A percentile compares a stretch with the other conserved stretches of the same genome.
Evolutionary conservation across 2,888 invertebrate genomes (phyloP).

Genomic region (Scaptomyza tumidula): DNA sequence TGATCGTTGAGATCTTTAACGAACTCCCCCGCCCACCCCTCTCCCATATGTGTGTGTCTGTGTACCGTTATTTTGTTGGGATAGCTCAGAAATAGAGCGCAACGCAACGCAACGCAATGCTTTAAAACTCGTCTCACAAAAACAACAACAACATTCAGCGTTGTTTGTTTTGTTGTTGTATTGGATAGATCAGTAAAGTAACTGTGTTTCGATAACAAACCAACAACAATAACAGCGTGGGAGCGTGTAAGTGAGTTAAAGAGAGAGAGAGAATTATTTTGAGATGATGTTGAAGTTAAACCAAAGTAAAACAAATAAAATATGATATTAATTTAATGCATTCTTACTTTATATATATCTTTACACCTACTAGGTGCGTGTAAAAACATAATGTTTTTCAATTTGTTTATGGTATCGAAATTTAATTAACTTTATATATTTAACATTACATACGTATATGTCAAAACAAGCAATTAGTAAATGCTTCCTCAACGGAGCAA

Average conservation of each 20-base stretch:
- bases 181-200: conserved; percentile 71
- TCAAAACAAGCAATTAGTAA: conserved; percentile 35
- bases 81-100: conserved; percentile 73
- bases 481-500: neutral
- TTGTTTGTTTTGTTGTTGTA: conserved; percentile 2
- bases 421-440: no score
- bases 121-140: conserved; percentile 54
- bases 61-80: conserved; percentile 78
- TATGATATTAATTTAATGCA: no score
- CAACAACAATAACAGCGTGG: neutral
- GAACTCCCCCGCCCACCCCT: neutral
- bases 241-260: neutral
- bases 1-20: conserved; percentile 46
- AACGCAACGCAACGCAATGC: conserved; percentile 40
- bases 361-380: no score
- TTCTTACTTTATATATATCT: no score
- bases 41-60: conserved; percentile 13
- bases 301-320: no score
- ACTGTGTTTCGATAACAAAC: neutral
- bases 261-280: neutral
- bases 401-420: no score
- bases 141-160: neutral
- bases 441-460: no score
- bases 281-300: no score
- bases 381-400: no score